A percentile compares a stretch with the other conserved stretches of the same genome.
Evolutionary conservation across 2,797 vertebrate genomes (phyloP).

Genomic region (Sebastolobus alascanus): DNA sequence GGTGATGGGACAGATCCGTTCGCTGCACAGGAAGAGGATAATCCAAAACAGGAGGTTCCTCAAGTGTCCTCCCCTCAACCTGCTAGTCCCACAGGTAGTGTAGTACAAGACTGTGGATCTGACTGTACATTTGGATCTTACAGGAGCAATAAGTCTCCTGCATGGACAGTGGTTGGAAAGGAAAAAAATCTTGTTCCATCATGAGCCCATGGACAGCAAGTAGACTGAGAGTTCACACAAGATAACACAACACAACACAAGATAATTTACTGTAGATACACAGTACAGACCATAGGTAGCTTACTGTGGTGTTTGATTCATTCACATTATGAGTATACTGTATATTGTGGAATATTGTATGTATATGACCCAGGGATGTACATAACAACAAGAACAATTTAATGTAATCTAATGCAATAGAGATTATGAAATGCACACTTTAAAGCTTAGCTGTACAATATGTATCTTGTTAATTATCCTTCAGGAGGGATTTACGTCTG

Average conservation of each 20-base stretch:
- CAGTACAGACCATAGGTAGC: not conserved
- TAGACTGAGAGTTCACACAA: not conserved
- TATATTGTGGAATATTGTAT: not conserved
- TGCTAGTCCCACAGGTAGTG: slow-evolving; percentile 81
- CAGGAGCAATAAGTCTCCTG: not conserved
- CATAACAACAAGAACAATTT: not conserved
- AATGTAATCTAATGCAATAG: slow-evolving; percentile 3
- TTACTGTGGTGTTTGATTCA: not conserved
- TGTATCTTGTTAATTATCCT: no score
- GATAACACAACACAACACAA: not conserved
- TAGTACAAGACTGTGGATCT: not conserved
- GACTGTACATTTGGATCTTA: not conserved
- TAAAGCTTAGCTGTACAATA: not conserved
- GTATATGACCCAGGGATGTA: not conserved
- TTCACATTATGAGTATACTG: not conserved
- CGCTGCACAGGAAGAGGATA: slow-evolving; percentile 64
- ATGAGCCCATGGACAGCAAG: not conserved
- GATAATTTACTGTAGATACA: not conserved
- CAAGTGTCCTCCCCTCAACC: slow-evolving; percentile 63
- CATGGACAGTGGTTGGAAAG: not conserved
- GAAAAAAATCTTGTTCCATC: not conserved
- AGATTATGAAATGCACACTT: no score
- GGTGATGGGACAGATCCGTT: slow-evolving; percentile 73
- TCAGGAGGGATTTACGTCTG: no score
- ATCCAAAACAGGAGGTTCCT: slow-evolving; percentile 59